phyloP scores from a whole-genome alignment of 2,888 invertebrate species.

The Erebia palarica region DNA sequence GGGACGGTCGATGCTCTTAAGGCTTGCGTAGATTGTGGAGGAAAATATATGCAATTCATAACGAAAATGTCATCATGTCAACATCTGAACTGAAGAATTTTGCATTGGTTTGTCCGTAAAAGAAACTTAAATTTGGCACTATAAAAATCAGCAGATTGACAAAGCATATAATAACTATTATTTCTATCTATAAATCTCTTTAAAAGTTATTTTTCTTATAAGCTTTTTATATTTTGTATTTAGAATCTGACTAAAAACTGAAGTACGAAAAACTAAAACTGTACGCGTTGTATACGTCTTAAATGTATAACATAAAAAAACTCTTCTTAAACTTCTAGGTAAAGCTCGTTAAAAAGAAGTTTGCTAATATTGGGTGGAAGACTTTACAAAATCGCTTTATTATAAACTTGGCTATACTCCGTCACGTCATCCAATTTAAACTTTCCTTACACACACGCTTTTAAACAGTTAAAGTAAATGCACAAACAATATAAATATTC shows the following conservation, averaged over 20 bases:
- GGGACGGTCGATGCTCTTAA: conserved; percentile 32
- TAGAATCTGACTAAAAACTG: no score
- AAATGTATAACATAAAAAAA: no score
- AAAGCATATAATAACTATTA: no score
- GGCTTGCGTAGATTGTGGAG: conserved; percentile 10
- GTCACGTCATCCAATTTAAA: conserved; percentile 44
- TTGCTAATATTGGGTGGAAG: conserved; percentile 12
- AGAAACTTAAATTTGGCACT: no score
- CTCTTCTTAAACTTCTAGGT: not conserved
- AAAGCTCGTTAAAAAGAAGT: conserved; percentile 13
- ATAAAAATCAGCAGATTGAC: no score
- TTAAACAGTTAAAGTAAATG: conserved; percentile 56
- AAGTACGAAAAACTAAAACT: no score
- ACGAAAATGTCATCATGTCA: not conserved
- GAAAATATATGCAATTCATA: not conserved
- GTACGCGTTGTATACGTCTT: no score
- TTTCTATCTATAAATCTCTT: no score
- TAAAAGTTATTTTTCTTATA: no score
- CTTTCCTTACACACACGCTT: conserved; percentile 42
- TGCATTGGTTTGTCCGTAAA: no score
- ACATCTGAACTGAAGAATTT: not conserved
- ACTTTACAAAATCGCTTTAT: conserved; percentile 30
- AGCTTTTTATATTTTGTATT: no score
- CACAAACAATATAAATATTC: conserved; percentile 70
- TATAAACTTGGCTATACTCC: conserved; percentile 37